Percentiles rank a stretch among this genome's conserved stretches.
Evolutionary conservation across 2,888 invertebrate species (phyloP).

Genomic region (Meiosimyza platycephala): DNA sequence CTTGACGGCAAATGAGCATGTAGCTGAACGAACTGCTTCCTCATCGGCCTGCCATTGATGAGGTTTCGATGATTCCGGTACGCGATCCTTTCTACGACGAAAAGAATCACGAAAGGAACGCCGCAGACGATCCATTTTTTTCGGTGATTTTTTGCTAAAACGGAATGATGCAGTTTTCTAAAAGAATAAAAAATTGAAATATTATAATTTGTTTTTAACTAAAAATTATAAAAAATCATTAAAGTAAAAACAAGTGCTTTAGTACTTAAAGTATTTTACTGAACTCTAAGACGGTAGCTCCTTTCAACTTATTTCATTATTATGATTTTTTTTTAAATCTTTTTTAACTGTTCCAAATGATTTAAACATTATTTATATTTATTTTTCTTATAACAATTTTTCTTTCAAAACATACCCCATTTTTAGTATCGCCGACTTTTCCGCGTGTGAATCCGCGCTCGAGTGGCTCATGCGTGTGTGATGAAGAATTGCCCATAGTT

Average conservation of each 20-base stretch:
- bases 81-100: constrained; percentile 88
- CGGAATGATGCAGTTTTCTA: constrained; percentile 72
- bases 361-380: background rate
- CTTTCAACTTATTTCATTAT: too few species aligned
- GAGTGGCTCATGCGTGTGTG: constrained; percentile 84
- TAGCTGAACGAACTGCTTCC: constrained; percentile 92
- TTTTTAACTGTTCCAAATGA: too few species aligned
- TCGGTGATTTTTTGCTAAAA: constrained; percentile 74
- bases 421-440: constrained; percentile 68
- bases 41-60: constrained; percentile 99
- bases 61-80: constrained; percentile 93
- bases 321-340: too few species aligned
- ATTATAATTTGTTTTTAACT: background rate
- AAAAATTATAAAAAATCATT: background rate
- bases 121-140: constrained; percentile 89
- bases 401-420: constrained; percentile 65
- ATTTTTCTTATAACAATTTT: background rate
- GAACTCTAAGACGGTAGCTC: too few species aligned
- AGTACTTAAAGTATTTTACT: background rate
- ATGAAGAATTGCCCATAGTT: constrained; percentile 86
- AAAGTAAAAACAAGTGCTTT: constrained; percentile 57
- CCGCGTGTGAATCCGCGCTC: constrained; percentile 73
- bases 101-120: constrained; percentile 94
- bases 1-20: constrained; percentile 97
- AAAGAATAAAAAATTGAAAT: constrained; percentile 27